Percentiles rank a stretch among this genome's conserved stretches.
Conservation (phyloP, 2,888 invertebrate genomes). For the Spatulosminthurus flaviceps region DNA sequence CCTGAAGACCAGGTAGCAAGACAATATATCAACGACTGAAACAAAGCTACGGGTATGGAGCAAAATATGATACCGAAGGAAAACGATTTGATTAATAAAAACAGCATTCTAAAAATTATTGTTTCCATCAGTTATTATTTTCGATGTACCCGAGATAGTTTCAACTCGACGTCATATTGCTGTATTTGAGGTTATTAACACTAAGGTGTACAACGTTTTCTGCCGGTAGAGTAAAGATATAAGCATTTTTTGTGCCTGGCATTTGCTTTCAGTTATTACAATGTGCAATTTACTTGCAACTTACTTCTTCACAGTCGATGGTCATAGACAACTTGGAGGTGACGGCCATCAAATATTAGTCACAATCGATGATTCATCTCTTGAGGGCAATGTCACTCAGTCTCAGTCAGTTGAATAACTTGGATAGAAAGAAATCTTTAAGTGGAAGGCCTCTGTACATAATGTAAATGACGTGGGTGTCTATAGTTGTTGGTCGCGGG, state of each 20-base stretch:
- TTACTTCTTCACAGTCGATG: slow-evolving; percentile 2
- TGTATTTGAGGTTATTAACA: slow-evolving; percentile 1
- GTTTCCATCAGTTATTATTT: no score
- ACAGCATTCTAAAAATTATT: no score
- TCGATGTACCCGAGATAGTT: no score
- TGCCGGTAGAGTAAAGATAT: background rate
- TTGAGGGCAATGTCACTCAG: background rate
- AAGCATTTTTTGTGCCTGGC: background rate
- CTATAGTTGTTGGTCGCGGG: background rate
- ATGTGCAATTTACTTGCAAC: background rate
- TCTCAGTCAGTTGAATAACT: background rate
- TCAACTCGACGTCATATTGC: no score
- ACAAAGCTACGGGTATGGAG: no score
- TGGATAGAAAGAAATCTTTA: background rate
- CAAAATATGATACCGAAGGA: no score
- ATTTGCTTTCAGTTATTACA: background rate
- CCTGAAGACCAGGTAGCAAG: no score
- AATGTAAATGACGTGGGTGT: slow-evolving; percentile 10
- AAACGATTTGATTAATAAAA: no score
- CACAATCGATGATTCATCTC: slow-evolving; percentile 18
- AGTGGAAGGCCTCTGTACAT: background rate
- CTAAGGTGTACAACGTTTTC: background rate
- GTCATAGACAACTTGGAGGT: background rate
- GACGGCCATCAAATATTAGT: slow-evolving; percentile 7
- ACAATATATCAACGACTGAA: no score